phyloP scores from a whole-genome alignment of 2,797 vertebrate species.

The Pristis pectinata region DNA sequence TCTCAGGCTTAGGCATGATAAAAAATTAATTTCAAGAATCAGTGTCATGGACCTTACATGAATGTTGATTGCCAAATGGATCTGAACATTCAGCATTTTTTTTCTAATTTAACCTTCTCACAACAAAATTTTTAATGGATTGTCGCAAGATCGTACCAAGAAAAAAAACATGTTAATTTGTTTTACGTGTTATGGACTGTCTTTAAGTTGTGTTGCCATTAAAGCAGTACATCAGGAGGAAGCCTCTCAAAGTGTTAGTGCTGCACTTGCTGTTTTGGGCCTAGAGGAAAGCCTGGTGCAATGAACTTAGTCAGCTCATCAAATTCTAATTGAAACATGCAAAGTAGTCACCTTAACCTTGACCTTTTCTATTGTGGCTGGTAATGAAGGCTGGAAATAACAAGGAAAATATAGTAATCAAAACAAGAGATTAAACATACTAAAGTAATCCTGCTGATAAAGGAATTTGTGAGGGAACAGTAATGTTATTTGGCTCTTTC shows the following conservation, averaged over 20 bases:
- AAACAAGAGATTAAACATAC: not conserved
- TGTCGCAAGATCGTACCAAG: not conserved
- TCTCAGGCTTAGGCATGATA: not conserved
- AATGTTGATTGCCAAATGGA: not conserved
- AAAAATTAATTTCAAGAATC: conserved; percentile 10
- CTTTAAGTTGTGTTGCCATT: no score
- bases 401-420: not conserved
- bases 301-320: not conserved
- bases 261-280: no score
- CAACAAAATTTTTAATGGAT: not conserved
- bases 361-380: not conserved
- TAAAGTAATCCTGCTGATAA: not conserved
- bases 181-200: not conserved
- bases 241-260: not conserved
- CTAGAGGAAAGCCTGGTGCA: not conserved
- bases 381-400: not conserved
- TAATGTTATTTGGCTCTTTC: not conserved
- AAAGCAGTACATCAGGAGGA: not conserved
- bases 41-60: conserved; percentile 21
- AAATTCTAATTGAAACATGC: not conserved
- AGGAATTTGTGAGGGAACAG: not conserved
- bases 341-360: not conserved
- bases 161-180: not conserved
- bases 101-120: not conserved
- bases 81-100: not conserved